Evolutionary conservation across 2,113 vertebrate species (phyloP).

Genomic region (Hemichromis elongatus): DNA sequence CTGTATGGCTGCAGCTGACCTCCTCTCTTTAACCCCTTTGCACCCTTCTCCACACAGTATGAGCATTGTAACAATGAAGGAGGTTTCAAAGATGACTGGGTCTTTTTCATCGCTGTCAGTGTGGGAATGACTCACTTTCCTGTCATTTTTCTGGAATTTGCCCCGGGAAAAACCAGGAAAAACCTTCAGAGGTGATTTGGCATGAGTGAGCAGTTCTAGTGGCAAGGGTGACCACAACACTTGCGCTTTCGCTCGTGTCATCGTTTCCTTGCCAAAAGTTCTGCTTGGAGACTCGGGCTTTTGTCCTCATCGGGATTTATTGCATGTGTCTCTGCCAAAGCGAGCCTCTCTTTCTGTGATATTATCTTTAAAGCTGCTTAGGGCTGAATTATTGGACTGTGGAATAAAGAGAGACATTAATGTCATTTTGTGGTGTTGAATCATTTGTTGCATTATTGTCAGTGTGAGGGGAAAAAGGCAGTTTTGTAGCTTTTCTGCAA

Average conservation of each 20-base stretch:
- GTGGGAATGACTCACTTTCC: constrained; percentile 30
- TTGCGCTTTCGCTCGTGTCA: constrained; percentile 48
- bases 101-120: constrained; percentile 25
- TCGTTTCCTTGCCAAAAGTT: constrained; percentile 3
- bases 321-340: background rate
- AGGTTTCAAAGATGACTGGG: constrained; percentile 22
- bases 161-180: constrained; percentile 32
- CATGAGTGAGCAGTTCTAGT: constrained; percentile 1
- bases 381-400: background rate
- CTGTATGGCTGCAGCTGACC: constrained; percentile 49
- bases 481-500: background rate
- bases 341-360: background rate
- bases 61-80: constrained; percentile 43
- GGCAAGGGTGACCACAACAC: constrained; percentile 59
- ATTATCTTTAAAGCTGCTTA: background rate
- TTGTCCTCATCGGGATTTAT: background rate
- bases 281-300: background rate
- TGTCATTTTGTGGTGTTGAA: background rate
- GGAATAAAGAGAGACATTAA: background rate
- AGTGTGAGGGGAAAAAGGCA: background rate
- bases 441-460: background rate
- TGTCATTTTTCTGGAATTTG: constrained; percentile 35
- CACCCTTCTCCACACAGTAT: constrained; percentile 29
- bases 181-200: constrained; percentile 23
- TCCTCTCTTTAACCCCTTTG: constrained; percentile 35